Percentiles rank a stretch among this genome's conserved stretches.
Conservation (phyloP, 2,888 invertebrate genomes). For the Pogonocherus hispidulus region DNA sequence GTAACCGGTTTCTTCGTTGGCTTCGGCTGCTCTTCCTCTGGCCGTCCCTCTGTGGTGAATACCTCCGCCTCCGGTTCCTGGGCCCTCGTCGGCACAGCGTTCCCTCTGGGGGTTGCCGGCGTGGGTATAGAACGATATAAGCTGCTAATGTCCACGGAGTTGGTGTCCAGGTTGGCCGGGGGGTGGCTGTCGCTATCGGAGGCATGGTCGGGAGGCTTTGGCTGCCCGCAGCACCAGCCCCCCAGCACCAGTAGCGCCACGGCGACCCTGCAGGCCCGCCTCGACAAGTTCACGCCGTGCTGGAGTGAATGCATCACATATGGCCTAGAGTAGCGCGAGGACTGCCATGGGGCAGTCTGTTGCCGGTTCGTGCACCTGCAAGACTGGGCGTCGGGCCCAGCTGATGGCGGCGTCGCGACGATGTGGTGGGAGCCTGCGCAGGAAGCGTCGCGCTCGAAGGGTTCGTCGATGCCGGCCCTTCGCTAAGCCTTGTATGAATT, state of each 20-base stretch:
- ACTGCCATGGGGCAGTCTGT: constrained; percentile 55
- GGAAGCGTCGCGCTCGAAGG: background rate
- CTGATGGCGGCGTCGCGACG: constrained; percentile 54
- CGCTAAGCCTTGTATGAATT: background rate
- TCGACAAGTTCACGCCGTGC: constrained; percentile 79
- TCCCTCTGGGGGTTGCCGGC: constrained; percentile 32
- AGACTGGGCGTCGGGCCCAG: constrained; percentile 64
- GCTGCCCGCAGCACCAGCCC: constrained; percentile 57
- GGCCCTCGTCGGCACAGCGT: constrained; percentile 45
- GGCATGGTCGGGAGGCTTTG: constrained; percentile 57
- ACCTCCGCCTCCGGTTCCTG: background rate
- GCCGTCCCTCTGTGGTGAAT: constrained; percentile 11
- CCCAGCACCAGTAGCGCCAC: constrained; percentile 46
- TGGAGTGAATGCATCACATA: constrained; percentile 74
- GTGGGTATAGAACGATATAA: constrained; percentile 47
- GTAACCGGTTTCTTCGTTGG: constrained; percentile 59
- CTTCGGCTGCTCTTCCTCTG: constrained; percentile 15
- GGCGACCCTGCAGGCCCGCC: constrained; percentile 77
- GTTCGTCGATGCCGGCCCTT: constrained; percentile 15
- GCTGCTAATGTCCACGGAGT: constrained; percentile 50
- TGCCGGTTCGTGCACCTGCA: constrained; percentile 62
- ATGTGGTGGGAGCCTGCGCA: constrained; percentile 48
- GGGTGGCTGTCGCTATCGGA: constrained; percentile 50
- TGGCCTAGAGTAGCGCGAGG: constrained; percentile 57
- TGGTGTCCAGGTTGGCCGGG: constrained; percentile 49